Conservation (phyloP, 2,888 invertebrate species). For the Brachyopa scutellaris region DNA sequence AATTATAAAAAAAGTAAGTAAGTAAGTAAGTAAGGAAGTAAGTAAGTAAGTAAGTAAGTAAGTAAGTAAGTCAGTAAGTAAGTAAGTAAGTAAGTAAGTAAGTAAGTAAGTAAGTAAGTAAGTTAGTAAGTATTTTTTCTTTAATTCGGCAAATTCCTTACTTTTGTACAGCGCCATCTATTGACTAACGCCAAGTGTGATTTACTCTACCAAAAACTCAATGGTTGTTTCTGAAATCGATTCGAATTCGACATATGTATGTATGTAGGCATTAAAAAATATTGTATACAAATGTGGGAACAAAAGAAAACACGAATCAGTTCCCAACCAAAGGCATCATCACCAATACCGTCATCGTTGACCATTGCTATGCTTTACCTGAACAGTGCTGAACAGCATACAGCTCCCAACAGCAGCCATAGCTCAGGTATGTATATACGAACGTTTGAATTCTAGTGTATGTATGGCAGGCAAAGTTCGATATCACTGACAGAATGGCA, state of each 20-base stretch:
- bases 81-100: too few species aligned
- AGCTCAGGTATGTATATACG: constrained; percentile 6
- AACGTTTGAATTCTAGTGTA: too few species aligned
- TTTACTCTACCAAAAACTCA: constrained; percentile 1
- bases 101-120: too few species aligned
- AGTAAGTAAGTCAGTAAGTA: too few species aligned
- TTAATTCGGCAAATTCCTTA: too few species aligned
- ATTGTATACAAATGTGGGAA: constrained; percentile 7
- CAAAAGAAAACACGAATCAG: constrained; percentile 24
- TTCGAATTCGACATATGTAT: not conserved
- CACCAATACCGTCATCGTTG: constrained; percentile 31
- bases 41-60: too few species aligned
- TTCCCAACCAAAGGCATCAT: constrained; percentile 44
- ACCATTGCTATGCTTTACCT: not conserved
- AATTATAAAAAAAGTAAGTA: too few species aligned
- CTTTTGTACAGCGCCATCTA: constrained; percentile 1
- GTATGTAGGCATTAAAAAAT: not conserved
- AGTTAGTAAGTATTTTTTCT: too few species aligned
- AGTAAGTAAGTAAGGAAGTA: too few species aligned
- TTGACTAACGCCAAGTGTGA: constrained; percentile 11
- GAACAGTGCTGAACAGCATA: not conserved
- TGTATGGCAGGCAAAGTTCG: constrained; percentile 26
- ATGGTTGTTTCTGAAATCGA: too few species aligned
- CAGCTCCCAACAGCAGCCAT: constrained; percentile 26
- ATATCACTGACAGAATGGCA: constrained; percentile 64